A percentile compares a stretch with the other conserved stretches of the same genome.
These are phyloP conservation scores for Epizoanthus ramosus DNA, from an alignment of 92 coral and sea anemone species.

Conservation along the genomic window DNA sequence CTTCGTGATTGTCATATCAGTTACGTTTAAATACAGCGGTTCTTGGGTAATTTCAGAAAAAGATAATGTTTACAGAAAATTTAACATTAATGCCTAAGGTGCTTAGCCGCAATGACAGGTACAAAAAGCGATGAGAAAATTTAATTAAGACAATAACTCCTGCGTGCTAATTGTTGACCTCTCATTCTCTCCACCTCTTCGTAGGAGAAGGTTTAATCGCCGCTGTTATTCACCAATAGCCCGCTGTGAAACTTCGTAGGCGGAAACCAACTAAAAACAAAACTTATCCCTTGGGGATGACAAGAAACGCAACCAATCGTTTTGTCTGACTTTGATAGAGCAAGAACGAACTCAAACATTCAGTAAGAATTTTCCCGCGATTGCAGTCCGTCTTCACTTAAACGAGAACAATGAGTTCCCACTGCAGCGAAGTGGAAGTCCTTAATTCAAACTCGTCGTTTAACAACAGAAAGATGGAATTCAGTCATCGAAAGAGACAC, in stretches of 20 bases:
- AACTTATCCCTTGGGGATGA: conserved; percentile 13
- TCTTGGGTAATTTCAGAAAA: background rate
- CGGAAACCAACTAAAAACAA: conserved; percentile 3
- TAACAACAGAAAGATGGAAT: conserved; percentile 34
- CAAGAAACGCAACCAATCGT: conserved; percentile 14
- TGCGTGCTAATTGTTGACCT: background rate
- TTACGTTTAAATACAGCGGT: background rate
- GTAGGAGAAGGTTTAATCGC: background rate
- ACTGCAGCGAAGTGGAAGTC: conserved; percentile 30
- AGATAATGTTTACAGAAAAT: conserved; percentile 5
- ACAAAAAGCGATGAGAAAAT: conserved; percentile 10
- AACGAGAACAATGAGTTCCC: background rate
- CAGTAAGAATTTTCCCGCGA: background rate
- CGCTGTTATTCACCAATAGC: conserved; percentile 19
- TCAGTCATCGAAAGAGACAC: conserved; percentile 9
- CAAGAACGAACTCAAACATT: conserved; percentile 5
- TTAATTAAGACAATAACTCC: conserved; percentile 37
- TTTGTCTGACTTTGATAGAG: conserved; percentile 15
- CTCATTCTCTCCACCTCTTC: conserved; percentile 32
- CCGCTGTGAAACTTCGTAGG: conserved; percentile 19
- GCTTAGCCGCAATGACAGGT: conserved; percentile 1
- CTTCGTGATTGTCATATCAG: background rate
- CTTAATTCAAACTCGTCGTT: conserved; percentile 15
- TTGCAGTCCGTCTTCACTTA: background rate
- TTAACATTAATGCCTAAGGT: conserved; percentile 13